Evolutionary conservation across 2,113 vertebrate genomes (phyloP).

Genomic region (Gymnogyps californianus): DNA sequence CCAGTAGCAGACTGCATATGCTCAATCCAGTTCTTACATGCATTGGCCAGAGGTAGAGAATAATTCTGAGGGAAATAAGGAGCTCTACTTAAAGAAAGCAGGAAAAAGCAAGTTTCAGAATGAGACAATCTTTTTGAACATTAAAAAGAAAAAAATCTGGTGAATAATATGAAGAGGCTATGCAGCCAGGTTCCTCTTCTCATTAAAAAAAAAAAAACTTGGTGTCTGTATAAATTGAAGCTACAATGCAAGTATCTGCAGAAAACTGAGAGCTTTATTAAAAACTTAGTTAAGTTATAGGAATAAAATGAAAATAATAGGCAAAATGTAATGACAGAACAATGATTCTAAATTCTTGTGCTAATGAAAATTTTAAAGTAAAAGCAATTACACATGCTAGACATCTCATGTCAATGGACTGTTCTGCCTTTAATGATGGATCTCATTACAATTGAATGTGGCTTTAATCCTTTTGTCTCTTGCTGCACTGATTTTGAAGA

Average conservation of each 20-base stretch:
- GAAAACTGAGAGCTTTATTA: constrained; percentile 50
- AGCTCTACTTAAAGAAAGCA: background rate
- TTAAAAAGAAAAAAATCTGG: background rate
- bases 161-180: constrained; percentile 26
- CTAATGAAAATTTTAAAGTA: constrained; percentile 50
- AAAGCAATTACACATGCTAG: constrained; percentile 18
- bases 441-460: constrained; percentile 57
- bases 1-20: background rate
- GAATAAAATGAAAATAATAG: constrained; percentile 39
- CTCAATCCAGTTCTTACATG: background rate
- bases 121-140: constrained; percentile 11
- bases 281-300: constrained; percentile 1
- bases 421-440: constrained; percentile 36
- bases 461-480: constrained; percentile 62
- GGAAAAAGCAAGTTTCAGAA: background rate
- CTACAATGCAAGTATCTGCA: background rate
- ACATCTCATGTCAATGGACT: constrained; percentile 29
- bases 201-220: background rate
- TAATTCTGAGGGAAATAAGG: background rate
- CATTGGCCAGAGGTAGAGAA: background rate
- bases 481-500: constrained; percentile 62
- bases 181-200: constrained; percentile 1
- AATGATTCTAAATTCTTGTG: constrained; percentile 36
- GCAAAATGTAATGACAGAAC: constrained; percentile 12
- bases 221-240: constrained; percentile 23